Base-by-base conservation (phyloP, 2,888 invertebrate species). In the Adela reaumurella region DNA sequence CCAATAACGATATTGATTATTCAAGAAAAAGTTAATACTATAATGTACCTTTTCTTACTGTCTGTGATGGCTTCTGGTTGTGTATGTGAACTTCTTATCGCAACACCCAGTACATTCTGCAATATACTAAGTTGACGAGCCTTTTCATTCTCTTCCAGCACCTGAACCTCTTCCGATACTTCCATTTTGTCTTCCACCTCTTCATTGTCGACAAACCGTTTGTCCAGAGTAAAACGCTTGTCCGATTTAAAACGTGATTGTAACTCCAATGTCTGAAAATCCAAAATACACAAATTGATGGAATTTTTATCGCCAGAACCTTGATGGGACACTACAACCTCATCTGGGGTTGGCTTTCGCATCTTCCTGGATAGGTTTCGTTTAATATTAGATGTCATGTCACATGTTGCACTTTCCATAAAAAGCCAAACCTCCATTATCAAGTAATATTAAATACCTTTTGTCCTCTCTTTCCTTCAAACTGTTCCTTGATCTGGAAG, bases 201-300 rank as follows among this genome's bases (percentile, higher is more conserved):
- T 17, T 81, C 77, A 46, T 82, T 81, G 46, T 88, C 86, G 46
- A 84, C 68, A 66, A 93, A 93, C 55, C 87, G 83, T 58, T 86
- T 81, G 69, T 90, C 88, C 60, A 93, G 74, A 55, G 76, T 72
- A 70, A 93, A 93, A 61, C 93, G 82, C 59, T 86, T 82, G 71
- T 93, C 93, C 63, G 87, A 83, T 63, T 87, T 88, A 68, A 83
- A 86, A 59, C 82, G 83, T 45, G 85, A 82, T 77, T 92, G 89
- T 57, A 92, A 77, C 67, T 86, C 82, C 64, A 89, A 14, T 3
- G 17, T 11, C 19, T 43, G 8, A 4, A 8, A 24, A 24, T 24
- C 5, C n/a, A n/a, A n/a, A n/a, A n/a, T n/a, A n/a, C n/a, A n/a
- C n/a, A n/a, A n/a, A n/a, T n/a, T n/a, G n/a, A n/a, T n/a, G n/a